Conservation (phyloP, 2,113 vertebrate genomes). For the Myanophis thanlyinensis region DNA sequence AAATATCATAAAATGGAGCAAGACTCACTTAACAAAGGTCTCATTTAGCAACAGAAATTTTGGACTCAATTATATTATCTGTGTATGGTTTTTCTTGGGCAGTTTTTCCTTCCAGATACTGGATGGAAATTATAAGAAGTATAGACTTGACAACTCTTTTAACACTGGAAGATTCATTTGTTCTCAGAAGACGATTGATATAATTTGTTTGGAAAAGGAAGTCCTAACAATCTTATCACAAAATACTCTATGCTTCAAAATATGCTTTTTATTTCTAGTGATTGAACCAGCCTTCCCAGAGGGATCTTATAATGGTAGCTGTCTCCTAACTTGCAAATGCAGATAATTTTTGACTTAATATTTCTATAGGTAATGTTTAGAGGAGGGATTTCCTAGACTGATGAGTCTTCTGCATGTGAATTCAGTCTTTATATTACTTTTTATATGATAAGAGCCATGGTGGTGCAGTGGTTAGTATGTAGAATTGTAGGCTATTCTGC, state of each 20-base stretch:
- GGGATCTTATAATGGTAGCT: not conserved
- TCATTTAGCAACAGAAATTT: too few species aligned
- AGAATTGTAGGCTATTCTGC: too few species aligned
- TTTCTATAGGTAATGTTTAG: not conserved
- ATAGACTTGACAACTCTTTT: not conserved
- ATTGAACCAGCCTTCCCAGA: not conserved
- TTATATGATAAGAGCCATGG: too few species aligned
- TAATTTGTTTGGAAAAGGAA: not conserved
- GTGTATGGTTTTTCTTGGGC: too few species aligned
- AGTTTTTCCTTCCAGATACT: not conserved
- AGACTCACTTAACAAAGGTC: too few species aligned
- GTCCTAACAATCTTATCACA: not conserved
- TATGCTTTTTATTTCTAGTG: too few species aligned
- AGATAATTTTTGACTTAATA: not conserved
- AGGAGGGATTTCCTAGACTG: not conserved
- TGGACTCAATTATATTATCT: too few species aligned
- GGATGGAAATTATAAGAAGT: not conserved
- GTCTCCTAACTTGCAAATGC: too few species aligned
- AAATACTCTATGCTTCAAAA: not conserved
- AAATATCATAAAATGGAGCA: too few species aligned
- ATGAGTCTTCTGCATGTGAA: not conserved
- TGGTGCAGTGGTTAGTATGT: too few species aligned
- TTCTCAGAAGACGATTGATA: not conserved
- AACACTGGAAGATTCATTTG: not conserved
- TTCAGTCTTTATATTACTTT: not conserved